Evolutionary conservation across 2,113 vertebrate species (phyloP), one percentile per base, ranked within the genome.

Genomic region (Arothron firmamentum): DNA sequence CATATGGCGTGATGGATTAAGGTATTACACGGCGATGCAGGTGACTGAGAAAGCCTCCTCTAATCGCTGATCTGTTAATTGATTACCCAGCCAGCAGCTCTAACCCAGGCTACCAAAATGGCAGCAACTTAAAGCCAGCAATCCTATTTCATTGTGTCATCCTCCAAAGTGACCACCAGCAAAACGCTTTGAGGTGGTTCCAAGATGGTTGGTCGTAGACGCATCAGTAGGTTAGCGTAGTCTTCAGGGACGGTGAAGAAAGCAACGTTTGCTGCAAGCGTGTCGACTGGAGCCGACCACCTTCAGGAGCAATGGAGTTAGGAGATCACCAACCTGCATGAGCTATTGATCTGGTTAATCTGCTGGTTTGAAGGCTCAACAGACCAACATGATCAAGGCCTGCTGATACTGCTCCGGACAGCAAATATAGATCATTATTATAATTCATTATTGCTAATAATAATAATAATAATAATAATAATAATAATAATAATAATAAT

Each of bases 1-100:
- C 92, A 94, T 92, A 94, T 93, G 93, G 94, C 70, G 73, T 66
- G 72, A 79, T 65, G 86, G 93, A 94, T 95, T 94, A 93, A 62
- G 77, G 81, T 91, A 89, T 96, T 93, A 94, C 53, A 73, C 76
- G 82, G 90, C 89, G 90, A 92, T 82, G 84, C 77, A 79, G 83
- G 81, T 89, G 90, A 89, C 87, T 91, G 89, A 90, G 71, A 90
- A 89, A 90, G 77, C 16, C 18, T 84, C 79, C 69, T 70, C 82
- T 83, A 85, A 91, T 89, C 88, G 56, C 0, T 87, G 87, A 90
- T 90, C 84, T 83, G 78, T 72, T 92, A 92, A 92, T 90, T 91
- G 90, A 88, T 91, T 91, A 91, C 74, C 72, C 11, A 76, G 78
- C 67, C 81, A 76, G 52, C 49, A 0, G 75, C 60, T 14, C 81